Conservation (phyloP, 2,888 invertebrate species). For the Octonoba sinensis region DNA sequence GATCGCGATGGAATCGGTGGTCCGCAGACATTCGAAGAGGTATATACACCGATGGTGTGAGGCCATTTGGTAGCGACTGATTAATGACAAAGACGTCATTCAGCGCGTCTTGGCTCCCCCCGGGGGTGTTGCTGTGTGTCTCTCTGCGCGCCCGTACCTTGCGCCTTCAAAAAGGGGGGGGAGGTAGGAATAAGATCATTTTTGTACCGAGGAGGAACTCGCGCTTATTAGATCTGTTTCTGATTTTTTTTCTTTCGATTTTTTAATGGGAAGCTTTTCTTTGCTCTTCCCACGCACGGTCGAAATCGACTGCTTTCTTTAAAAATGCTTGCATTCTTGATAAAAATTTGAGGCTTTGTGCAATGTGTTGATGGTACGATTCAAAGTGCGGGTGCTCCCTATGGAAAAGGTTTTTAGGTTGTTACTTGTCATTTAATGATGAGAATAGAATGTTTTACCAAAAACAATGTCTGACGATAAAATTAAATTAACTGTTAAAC, state of each 20-base stretch:
- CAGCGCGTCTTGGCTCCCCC: slow-evolving; percentile 24
- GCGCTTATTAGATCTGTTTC: slow-evolving; percentile 1
- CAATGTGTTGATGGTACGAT: too few relatives aligned
- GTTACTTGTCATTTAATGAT: too few relatives aligned
- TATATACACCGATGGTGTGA: slow-evolving; percentile 57
- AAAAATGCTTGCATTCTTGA: too few relatives aligned
- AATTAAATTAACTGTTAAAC: too few relatives aligned
- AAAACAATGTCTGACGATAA: too few relatives aligned
- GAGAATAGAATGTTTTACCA: too few relatives aligned
- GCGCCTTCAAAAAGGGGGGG: slow-evolving; percentile 37
- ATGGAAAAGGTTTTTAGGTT: too few relatives aligned
- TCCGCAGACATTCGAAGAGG: slow-evolving; percentile 56
- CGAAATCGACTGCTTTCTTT: too few relatives aligned
- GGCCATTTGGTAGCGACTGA: slow-evolving; percentile 63
- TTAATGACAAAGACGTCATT: slow-evolving; percentile 65
- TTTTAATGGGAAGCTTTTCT: background rate
- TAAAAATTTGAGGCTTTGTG: too few relatives aligned
- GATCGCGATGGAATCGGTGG: slow-evolving; percentile 33
- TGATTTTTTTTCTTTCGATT: slow-evolving; percentile 6
- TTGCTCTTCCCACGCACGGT: too few relatives aligned
- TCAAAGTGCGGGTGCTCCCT: too few relatives aligned
- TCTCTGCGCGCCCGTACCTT: slow-evolving; percentile 58
- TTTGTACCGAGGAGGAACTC: slow-evolving; percentile 24
- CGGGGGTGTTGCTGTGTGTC: slow-evolving; percentile 22
- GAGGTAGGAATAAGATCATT: slow-evolving; percentile 29